A percentile compares a stretch with the other conserved stretches of the same genome.
These are phyloP conservation scores for Rhegmatorhina hoffmannsi DNA, from an alignment of 2,113 vertebrate species.

Conservation along the genomic window DNA sequence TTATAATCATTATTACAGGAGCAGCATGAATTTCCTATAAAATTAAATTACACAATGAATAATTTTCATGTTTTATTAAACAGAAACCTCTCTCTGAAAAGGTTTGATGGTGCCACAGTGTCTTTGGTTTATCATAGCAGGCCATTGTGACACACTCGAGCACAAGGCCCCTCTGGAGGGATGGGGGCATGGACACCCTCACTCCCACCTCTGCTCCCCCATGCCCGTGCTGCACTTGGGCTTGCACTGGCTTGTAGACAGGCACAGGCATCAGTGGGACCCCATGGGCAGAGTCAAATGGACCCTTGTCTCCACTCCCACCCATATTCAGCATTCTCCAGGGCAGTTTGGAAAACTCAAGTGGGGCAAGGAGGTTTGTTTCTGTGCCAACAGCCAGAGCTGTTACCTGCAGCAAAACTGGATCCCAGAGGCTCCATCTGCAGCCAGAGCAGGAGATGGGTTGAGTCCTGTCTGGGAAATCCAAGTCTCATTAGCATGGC, in stretches of 20 bases:
- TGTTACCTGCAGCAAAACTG: background rate
- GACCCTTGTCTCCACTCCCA: background rate
- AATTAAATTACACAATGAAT: constrained; percentile 15
- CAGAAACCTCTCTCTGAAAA: background rate
- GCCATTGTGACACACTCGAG: rapidly evolving
- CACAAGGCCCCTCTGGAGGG: background rate
- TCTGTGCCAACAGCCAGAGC: rapidly evolving
- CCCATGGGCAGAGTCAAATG: background rate
- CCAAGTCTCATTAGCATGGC: background rate
- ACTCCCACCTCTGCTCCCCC: background rate
- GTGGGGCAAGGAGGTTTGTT: background rate
- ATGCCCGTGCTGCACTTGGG: rapidly evolving
- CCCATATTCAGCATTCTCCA: background rate
- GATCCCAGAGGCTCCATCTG: background rate
- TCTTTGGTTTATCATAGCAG: background rate
- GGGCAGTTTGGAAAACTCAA: background rate
- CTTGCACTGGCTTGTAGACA: rapidly evolving
- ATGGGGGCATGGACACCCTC: rapidly evolving
- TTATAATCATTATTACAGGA: constrained; percentile 1
- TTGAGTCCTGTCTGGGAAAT: background rate
- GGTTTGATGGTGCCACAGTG: background rate
- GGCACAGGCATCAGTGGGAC: background rate
- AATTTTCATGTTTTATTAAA: constrained; percentile 28
- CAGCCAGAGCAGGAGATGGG: background rate
- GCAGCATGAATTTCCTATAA: background rate